Conservation (phyloP, 2,113 vertebrate species). For the Halcyon malimbica region DNA sequence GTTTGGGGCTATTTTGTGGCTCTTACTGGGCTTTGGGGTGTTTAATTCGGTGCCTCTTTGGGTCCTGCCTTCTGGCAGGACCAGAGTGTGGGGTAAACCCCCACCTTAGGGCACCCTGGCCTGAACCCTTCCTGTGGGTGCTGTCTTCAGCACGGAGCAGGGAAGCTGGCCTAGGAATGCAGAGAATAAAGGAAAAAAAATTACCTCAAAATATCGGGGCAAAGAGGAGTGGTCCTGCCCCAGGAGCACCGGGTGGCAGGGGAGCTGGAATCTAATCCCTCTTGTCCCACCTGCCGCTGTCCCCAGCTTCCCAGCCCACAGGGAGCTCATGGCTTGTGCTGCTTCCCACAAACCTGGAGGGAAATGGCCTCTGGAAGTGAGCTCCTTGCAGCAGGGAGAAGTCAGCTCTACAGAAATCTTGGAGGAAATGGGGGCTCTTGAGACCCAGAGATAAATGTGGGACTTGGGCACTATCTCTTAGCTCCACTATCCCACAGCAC, state of each 20-base stretch:
- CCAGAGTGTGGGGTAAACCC: background rate
- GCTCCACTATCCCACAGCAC: background rate
- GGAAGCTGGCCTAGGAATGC: background rate
- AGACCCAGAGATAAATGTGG: background rate
- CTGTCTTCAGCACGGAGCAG: background rate
- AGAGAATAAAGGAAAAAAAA: background rate
- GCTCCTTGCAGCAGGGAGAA: background rate
- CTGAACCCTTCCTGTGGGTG: background rate
- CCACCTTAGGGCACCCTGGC: too few species aligned
- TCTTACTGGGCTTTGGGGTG: background rate
- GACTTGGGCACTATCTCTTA: background rate
- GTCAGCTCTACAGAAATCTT: rapidly evolving
- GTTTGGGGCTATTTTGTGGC: background rate
- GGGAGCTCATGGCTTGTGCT: background rate
- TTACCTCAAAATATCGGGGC: rapidly evolving
- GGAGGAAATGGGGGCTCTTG: background rate
- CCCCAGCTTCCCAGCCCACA: background rate
- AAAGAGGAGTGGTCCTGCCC: background rate
- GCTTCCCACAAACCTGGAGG: background rate
- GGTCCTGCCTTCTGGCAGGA: background rate
- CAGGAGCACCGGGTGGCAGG: rapidly evolving
- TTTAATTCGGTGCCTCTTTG: background rate
- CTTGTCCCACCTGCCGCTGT: background rate
- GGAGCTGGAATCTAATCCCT: background rate
- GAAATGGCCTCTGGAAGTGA: background rate